phyloP scores from a whole-genome alignment of 2,113 vertebrate species.

The Cynopterus brachyotis region DNA sequence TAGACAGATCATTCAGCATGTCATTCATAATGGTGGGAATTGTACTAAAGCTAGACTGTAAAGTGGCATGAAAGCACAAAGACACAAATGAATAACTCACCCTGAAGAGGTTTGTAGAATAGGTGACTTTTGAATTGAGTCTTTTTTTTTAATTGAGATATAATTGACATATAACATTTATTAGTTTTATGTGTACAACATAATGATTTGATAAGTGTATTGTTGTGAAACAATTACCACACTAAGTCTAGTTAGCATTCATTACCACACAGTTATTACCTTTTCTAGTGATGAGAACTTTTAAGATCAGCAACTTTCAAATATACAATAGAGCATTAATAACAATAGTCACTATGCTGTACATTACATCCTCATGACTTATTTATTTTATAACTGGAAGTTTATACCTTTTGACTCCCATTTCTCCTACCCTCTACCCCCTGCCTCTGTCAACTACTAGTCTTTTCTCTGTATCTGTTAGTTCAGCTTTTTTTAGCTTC shows the following conservation, averaged over 20 bases:
- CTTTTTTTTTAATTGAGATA: not conserved
- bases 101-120: not conserved
- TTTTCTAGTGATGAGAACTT: not conserved
- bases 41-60: not conserved
- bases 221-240: not conserved
- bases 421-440: too few relatives aligned
- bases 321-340: not conserved
- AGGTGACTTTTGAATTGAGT: not conserved
- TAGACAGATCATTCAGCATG: not conserved
- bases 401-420: not conserved
- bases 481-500: not conserved
- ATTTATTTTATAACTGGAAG: not conserved
- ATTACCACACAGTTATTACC: too few relatives aligned
- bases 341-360: not conserved
- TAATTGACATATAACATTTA: too few relatives aligned
- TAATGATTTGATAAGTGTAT: not conserved
- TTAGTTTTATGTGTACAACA: not conserved
- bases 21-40: not conserved
- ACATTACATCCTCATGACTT: not conserved
- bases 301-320: not conserved
- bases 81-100: not conserved
- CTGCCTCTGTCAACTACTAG: not conserved
- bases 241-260: not conserved
- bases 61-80: not conserved
- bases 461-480: not conserved